These are phyloP conservation scores for Nibea coibor DNA, from an alignment of 2,113 vertebrate genomes.

Conservation along the genomic window DNA sequence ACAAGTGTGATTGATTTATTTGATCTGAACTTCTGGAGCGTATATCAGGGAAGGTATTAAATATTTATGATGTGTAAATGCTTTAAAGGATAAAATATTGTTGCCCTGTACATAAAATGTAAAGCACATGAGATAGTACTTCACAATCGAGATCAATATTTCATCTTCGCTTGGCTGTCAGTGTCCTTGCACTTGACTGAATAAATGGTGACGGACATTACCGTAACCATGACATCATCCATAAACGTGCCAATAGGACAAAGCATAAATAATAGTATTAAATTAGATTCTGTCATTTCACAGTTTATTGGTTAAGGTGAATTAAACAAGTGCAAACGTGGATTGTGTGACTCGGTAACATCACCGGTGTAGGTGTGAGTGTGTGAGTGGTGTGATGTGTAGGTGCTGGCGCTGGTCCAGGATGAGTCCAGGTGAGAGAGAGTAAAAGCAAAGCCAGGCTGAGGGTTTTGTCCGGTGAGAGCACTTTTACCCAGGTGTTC, in stretches of 20 bases:
- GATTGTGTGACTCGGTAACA: too few species aligned
- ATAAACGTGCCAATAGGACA: not conserved
- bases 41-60: not conserved
- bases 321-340: too few species aligned
- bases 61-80: not conserved
- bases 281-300: not conserved
- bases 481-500: too few species aligned
- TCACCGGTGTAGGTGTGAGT: too few species aligned
- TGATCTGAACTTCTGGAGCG: not conserved
- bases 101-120: not conserved
- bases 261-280: not conserved
- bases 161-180: not conserved
- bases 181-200: not conserved
- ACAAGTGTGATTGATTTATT: not conserved
- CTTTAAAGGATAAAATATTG: not conserved
- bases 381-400: too few species aligned
- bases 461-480: too few species aligned
- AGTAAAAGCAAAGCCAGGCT: too few species aligned
- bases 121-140: not conserved
- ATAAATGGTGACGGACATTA: not conserved
- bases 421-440: too few species aligned
- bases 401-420: too few species aligned
- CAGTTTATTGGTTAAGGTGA: not conserved
- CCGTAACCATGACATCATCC: not conserved
- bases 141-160: constrained; percentile 5